Conservation (phyloP, 2,113 vertebrate species). For the Scolopax mira region DNA sequence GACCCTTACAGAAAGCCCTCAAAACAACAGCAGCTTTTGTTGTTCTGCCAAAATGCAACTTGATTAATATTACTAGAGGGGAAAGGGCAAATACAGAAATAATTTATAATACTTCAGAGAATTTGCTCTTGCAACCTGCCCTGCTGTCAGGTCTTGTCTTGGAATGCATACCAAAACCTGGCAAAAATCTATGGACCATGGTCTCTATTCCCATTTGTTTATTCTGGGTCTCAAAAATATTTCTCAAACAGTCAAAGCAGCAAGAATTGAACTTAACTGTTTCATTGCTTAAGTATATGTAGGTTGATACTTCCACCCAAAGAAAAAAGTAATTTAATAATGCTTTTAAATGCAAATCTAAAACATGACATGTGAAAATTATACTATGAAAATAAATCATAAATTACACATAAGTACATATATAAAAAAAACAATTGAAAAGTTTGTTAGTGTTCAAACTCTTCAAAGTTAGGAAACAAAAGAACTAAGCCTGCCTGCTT, state of each 20-base stretch:
- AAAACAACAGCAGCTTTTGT: conserved; percentile 24
- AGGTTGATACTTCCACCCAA: background rate
- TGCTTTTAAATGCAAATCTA: background rate
- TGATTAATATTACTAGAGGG: background rate
- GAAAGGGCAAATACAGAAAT: conserved; percentile 5
- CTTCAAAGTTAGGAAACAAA: background rate
- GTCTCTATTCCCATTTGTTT: conserved; percentile 60
- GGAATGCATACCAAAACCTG: conserved; percentile 53
- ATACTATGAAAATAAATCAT: background rate
- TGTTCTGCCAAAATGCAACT: conserved; percentile 26
- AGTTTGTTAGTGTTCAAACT: background rate
- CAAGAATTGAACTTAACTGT: conserved; percentile 28
- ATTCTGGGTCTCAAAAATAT: conserved; percentile 33
- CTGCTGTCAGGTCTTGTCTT: conserved; percentile 33
- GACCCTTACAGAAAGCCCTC: background rate
- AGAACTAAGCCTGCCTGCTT: background rate
- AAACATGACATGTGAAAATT: background rate
- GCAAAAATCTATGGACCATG: conserved; percentile 20
- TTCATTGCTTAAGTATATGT: background rate
- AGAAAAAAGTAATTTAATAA: background rate
- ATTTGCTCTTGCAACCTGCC: conserved; percentile 42
- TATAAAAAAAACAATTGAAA: rapidly evolving
- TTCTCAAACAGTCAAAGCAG: conserved; percentile 34
- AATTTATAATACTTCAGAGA: conserved; percentile 26
- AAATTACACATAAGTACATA: background rate